Percentiles rank a stretch among this genome's conserved stretches.
Conservation (phyloP, 1,140 invertebrate genomes). For the Trachymyrmex septentrionalis region DNA sequence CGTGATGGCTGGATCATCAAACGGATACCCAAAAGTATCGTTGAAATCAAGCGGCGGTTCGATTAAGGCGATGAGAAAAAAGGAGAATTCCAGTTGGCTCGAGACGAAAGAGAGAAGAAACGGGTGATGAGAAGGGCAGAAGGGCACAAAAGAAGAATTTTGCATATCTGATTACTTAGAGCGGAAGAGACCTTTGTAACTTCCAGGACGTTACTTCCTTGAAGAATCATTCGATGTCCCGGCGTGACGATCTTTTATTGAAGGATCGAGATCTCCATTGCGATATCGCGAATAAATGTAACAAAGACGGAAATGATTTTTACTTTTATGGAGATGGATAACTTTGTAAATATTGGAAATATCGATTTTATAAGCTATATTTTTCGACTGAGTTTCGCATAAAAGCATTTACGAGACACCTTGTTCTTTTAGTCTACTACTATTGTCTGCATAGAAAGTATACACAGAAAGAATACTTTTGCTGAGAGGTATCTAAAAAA, state of each 20-base stretch:
- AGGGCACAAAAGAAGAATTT: slow-evolving; percentile 75
- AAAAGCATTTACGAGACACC: background rate
- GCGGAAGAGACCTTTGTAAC: slow-evolving; percentile 72
- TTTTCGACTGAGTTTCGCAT: background rate
- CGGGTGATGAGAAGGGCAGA: slow-evolving; percentile 38
- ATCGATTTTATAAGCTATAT: background rate
- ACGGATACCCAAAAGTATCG: slow-evolving; percentile 63
- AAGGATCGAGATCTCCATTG: slow-evolving; percentile 40
- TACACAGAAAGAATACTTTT: no score
- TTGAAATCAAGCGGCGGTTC: slow-evolving; percentile 68
- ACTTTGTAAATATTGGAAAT: background rate
- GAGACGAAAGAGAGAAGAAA: background rate
- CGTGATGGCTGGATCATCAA: slow-evolving; percentile 64
- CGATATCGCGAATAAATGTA: slow-evolving; percentile 18
- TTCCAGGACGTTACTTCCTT: slow-evolving; percentile 62
- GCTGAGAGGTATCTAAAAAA: no score
- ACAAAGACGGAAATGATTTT: slow-evolving; percentile 14
- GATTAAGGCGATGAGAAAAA: slow-evolving; percentile 63
- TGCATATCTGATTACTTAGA: slow-evolving; percentile 78
- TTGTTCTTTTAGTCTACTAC: background rate
- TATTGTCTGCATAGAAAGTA: background rate
- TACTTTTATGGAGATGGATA: background rate
- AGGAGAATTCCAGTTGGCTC: background rate
- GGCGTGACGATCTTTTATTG: slow-evolving; percentile 67
- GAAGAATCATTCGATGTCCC: slow-evolving; percentile 71